phyloP scores from a whole-genome alignment of 64 coral and sea anemone genomes.

The Dendrophyllia cribrosa region DNA sequence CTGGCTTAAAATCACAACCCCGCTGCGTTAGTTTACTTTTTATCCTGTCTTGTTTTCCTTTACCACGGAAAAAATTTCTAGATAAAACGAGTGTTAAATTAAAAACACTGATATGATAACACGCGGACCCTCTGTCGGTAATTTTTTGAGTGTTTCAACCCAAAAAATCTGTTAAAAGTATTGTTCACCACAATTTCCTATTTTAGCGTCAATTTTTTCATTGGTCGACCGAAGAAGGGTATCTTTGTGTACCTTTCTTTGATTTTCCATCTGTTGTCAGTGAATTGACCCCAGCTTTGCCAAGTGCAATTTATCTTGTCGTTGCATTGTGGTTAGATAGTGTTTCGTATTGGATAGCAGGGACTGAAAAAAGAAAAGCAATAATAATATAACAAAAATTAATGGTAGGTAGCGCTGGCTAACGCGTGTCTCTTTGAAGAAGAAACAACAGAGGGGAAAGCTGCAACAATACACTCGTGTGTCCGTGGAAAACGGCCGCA shows the following conservation, averaged over 20 bases:
- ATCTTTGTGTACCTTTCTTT: background rate
- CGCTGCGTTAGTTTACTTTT: background rate
- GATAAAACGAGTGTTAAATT: background rate
- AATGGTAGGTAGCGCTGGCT: too few species aligned
- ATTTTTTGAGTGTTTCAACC: background rate
- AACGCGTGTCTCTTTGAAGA: background rate
- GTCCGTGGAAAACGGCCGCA: constrained; percentile 1
- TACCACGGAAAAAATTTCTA: background rate
- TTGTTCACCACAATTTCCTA: background rate
- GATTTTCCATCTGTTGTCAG: constrained; percentile 5
- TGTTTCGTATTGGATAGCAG: constrained; percentile 7
- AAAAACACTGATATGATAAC: background rate
- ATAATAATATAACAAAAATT: background rate
- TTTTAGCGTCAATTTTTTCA: background rate
- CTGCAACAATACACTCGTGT: background rate
- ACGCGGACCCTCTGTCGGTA: background rate
- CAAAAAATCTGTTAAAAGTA: background rate
- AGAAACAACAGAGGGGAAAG: background rate
- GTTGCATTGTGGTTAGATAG: background rate
- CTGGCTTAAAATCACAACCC: constrained; percentile 36
- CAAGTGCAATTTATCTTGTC: background rate
- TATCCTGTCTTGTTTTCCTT: background rate
- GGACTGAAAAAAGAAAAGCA: background rate
- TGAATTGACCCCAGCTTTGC: background rate
- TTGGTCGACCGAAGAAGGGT: background rate